Base-by-base conservation (phyloP, 2,888 invertebrate species). In the Allolobophora icterica region DNA sequence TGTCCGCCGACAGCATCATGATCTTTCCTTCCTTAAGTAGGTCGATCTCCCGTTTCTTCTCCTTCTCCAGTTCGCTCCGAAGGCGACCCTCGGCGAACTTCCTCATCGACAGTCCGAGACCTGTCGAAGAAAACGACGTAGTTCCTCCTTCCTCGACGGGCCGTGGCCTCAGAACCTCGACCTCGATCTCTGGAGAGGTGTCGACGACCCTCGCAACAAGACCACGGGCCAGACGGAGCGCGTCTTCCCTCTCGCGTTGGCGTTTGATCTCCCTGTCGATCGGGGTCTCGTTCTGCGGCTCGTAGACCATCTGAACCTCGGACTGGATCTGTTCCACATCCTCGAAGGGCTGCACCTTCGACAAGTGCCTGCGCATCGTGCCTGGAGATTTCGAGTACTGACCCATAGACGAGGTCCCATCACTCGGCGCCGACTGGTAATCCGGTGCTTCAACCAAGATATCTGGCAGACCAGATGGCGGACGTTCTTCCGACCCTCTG, bases 11-110 rank as follows among this genome's bases (percentile, higher is more conserved):
- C 58, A 96, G 96, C 34, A 96, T 96, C 93, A 95, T 95, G 92
- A 96, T 96, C 93, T 95, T 96, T 21, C 96, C 96, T 92, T 96
- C 96, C 94, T 96, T 97, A 93, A 97, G 96, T 93, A 98, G 96
- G 94, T 97, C 98, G 94, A 97, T 96, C 95, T 98, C 98, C 93
- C 98, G 96, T 94, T 97, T 97, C 91, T 97, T 97, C 92, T 97
- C 97, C 96, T 97, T 97, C 94, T 97, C 97, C 94, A 98, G 98
- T 96, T 98, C 98, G 94, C 97, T 97, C 96, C 98, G 98, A 95
- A 98, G 98, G 95, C 98, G 97, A 93, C 95, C 95, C 34, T 96
- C 96, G 33, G 96, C 96, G 94, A 95, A 93, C 91, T 94, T 94
- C 92, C 94, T 94, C 93, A 95, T 94, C n/a, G 91, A 91, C 38